These are phyloP conservation scores for Acromyrmex charruanus DNA, from an alignment of 1,140 invertebrate species.

Conservation along the genomic window DNA sequence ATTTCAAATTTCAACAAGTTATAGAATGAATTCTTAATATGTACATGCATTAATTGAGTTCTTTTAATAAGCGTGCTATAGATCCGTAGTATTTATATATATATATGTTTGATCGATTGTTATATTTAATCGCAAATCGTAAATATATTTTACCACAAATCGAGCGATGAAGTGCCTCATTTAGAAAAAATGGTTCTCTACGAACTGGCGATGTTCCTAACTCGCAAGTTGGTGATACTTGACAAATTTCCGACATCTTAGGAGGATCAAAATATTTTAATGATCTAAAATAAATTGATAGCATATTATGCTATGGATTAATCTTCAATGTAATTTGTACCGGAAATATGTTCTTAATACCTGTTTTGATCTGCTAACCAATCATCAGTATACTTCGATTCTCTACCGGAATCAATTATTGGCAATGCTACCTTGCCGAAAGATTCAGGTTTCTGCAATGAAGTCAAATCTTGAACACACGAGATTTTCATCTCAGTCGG, in stretches of 20 bases:
- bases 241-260: slow-evolving; percentile 45
- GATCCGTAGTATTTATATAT: background rate
- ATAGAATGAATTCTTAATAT: background rate
- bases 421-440: slow-evolving; percentile 61
- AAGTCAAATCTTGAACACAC: background rate
- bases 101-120: background rate
- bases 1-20: background rate
- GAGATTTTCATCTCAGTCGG: slow-evolving; percentile 22
- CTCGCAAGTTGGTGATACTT: slow-evolving; percentile 27
- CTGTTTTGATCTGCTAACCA: slow-evolving; percentile 27
- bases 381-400: slow-evolving; percentile 42
- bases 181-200: slow-evolving; percentile 67
- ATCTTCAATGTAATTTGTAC: background rate
- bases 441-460: slow-evolving; percentile 62
- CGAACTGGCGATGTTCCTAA: background rate
- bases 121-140: slow-evolving; percentile 11
- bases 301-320: background rate
- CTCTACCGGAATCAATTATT: slow-evolving; percentile 15
- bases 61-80: background rate
- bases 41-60: background rate
- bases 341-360: background rate
- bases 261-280: slow-evolving; percentile 63
- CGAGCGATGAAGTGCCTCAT: slow-evolving; percentile 68
- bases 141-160: slow-evolving; percentile 64
- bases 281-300: slow-evolving; percentile 41